Evolutionary conservation across 2,113 vertebrate species (phyloP).

Genomic region (Chloebia gouldiae): DNA sequence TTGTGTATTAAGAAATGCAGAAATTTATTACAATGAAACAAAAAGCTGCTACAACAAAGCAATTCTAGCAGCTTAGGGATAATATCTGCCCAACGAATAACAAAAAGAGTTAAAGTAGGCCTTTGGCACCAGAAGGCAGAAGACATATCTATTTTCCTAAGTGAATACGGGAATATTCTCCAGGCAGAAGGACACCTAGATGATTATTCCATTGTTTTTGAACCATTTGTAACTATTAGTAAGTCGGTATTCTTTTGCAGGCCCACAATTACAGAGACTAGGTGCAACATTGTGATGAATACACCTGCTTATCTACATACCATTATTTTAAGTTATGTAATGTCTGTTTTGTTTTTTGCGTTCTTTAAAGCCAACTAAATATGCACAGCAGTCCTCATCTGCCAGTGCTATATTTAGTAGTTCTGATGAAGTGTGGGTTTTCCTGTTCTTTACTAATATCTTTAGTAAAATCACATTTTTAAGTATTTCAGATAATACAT

Average conservation of each 20-base stretch:
- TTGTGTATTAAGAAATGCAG: neutral
- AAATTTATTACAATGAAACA: neutral
- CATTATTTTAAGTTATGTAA: neutral
- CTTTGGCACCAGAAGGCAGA: neutral
- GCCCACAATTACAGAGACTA: neutral
- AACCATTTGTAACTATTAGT: neutral
- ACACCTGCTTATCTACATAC: neutral
- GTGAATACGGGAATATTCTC: neutral
- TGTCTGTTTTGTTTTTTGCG: neutral
- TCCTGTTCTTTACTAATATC: neutral
- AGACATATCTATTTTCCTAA: neutral
- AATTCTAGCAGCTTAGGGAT: neutral
- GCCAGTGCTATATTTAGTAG: neutral
- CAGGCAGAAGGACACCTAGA: neutral
- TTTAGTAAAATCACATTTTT: neutral
- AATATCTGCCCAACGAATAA: neutral
- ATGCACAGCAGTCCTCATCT: neutral
- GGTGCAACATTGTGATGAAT: neutral
- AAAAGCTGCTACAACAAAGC: neutral
- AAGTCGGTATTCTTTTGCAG: neutral
- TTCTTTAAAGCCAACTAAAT: neutral
- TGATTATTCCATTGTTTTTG: neutral
- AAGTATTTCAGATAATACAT: neutral
- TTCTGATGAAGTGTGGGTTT: neutral
- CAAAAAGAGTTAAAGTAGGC: neutral